Evolutionary conservation across 1,140 invertebrate species (phyloP).

Genomic region (Pseudomyrmex flavicornis): DNA sequence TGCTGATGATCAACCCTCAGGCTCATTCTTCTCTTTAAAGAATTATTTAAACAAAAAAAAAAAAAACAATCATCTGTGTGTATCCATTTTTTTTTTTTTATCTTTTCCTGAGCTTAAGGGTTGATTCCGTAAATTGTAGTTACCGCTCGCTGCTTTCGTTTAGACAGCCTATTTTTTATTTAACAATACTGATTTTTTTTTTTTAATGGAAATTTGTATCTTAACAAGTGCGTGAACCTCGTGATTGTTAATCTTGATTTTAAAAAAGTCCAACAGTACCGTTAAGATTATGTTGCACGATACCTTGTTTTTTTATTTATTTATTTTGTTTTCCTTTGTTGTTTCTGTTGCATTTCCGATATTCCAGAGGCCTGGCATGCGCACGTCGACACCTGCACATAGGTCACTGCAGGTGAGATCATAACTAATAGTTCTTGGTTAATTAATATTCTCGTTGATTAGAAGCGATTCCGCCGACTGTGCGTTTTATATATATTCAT

Average conservation of each 20-base stretch:
- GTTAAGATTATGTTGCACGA: constrained; percentile 16
- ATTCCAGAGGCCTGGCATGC: constrained; percentile 81
- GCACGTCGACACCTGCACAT: constrained; percentile 79
- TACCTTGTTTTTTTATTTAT: not conserved
- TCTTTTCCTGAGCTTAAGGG: not conserved
- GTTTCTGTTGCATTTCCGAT: constrained; percentile 74
- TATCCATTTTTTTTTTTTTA: not conserved
- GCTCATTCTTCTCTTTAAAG: not conserved
- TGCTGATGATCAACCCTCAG: not conserved
- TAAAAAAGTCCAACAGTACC: not conserved
- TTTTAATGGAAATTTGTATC: constrained; percentile 19
- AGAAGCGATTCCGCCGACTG: constrained; percentile 3
- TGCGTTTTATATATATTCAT: too few species aligned
- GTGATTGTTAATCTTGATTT: constrained; percentile 23
- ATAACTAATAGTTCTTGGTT: constrained; percentile 58
- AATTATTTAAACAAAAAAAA: not conserved
- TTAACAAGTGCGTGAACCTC: not conserved
- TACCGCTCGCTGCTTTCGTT: constrained; percentile 1
- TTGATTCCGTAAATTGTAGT: constrained; percentile 14
- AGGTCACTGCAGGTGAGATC: constrained; percentile 83
- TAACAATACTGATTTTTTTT: not conserved
- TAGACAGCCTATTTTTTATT: not conserved
- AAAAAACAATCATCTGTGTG: too few species aligned
- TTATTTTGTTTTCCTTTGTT: constrained; percentile 34
- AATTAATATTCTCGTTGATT: constrained; percentile 20